Base-by-base conservation (phyloP, 2,797 vertebrate genomes). In the Naso thynnoides region DNA sequence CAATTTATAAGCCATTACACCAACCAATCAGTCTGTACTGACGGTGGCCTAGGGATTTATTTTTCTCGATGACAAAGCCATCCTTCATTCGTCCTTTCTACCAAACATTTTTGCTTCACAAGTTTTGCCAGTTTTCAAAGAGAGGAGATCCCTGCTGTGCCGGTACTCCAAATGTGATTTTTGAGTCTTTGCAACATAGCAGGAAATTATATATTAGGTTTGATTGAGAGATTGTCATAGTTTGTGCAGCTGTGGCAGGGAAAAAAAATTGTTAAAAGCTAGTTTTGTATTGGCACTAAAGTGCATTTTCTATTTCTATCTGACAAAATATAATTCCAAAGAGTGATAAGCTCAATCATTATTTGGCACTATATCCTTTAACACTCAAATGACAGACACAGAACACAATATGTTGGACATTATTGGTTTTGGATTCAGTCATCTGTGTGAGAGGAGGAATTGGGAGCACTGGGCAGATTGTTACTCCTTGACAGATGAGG, bases 401-500 rank as follows among this genome's bases (percentile, higher is more conserved):
- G 66, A 69, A 82, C 59, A 62, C 68, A 79, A 75, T 79, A 50
- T 76, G 81, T 83, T 71, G 10, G 42, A 75, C 60, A 53, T 86
- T 78, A 65, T 59, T 87, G 81, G 71, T 69, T 50, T 68, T 84
- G 78, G 80, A 84, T 68, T 84, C 70, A 85, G 82, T 80, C 78
- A 67, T 80, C 79, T 82, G 39, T 86, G 79, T 71, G 80, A 81
- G 76, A 77, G 49, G 82, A 88, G 72, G 83, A 80, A 86, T 86
- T 81, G 49, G 27, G 61, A 77, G 78, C 70, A 47, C 64, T 29
- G 85, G 83, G 77, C 79, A 87, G 82, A 92, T 89, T 89, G 90
- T 90, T 88, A 76, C 83, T 85, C 77, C 75, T 64, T 89, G 91
- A 93, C 88, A 91, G 93, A 93, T 92, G 90, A 91, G 87, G 85